phyloP scores from a whole-genome alignment of 2,888 invertebrate genomes.

The Callyntrura sp. region DNA sequence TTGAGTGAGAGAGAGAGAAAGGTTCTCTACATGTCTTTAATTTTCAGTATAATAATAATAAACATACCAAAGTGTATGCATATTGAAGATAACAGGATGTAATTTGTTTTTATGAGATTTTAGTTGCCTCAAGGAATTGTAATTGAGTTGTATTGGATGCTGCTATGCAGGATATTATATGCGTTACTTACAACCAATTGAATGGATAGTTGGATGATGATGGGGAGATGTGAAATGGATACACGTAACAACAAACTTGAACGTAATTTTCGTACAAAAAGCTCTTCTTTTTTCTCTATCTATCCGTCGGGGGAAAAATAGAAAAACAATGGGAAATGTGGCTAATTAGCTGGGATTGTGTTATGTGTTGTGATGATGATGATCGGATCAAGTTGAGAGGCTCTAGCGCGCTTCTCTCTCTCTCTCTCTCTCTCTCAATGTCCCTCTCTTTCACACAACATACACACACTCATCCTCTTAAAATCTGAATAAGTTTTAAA shows the following conservation, averaged over 20 bases:
- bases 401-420: background rate
- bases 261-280: background rate
- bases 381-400: slow-evolving; percentile 68
- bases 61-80: slow-evolving; percentile 59
- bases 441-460: no score
- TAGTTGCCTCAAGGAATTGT: slow-evolving; percentile 78
- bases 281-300: background rate
- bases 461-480: slow-evolving; percentile 52
- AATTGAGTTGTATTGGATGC: slow-evolving; percentile 74
- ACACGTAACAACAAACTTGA: slow-evolving; percentile 20
- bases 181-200: slow-evolving; percentile 26
- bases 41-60: slow-evolving; percentile 18
- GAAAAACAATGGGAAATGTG: slow-evolving; percentile 77
- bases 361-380: slow-evolving; percentile 49
- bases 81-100: slow-evolving; percentile 68
- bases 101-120: slow-evolving; percentile 79
- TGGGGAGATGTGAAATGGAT: slow-evolving; percentile 65
- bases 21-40: background rate
- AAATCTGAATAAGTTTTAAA: slow-evolving; percentile 25
- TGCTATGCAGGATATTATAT: no score
- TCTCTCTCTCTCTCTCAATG: background rate
- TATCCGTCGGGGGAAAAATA: slow-evolving; percentile 33
- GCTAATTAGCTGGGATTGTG: slow-evolving; percentile 78
- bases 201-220: slow-evolving; percentile 53
- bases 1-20: slow-evolving; percentile 6